These are phyloP conservation scores for Omphaloscelis lunosa DNA, from an alignment of 2,888 invertebrate genomes.

Conservation along the genomic window DNA sequence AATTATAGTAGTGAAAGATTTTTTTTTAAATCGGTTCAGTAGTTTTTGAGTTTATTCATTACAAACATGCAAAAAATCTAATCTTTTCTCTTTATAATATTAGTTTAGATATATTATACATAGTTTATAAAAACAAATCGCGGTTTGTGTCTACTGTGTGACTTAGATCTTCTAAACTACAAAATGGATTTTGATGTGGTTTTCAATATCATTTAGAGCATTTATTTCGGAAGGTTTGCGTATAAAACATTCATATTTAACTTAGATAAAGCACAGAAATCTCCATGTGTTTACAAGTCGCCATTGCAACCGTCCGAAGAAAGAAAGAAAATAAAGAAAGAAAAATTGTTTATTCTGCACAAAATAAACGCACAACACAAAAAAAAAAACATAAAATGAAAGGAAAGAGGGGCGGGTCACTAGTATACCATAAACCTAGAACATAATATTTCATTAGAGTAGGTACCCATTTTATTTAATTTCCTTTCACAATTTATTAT, in stretches of 20 bases:
- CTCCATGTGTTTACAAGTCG: neutral
- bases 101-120: no score
- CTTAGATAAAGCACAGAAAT: neutral
- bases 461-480: conserved; percentile 27
- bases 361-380: no score
- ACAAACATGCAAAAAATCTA: no score
- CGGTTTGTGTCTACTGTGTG: no score
- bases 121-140: neutral
- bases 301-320: neutral
- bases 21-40: no score
- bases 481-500: conserved; percentile 33
- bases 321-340: no score
- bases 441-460: conserved; percentile 6
- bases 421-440: neutral
- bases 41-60: no score
- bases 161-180: neutral
- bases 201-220: neutral
- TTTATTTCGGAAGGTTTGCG: neutral
- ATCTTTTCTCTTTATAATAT: no score
- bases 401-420: neutral
- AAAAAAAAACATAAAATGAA: no score
- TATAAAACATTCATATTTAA: neutral
- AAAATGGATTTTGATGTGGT: neutral
- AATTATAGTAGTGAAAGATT: no score
- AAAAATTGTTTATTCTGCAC: no score